These are phyloP conservation scores for Xestia ashworthii DNA, from an alignment of 2,888 invertebrate species.

Conservation along the genomic window DNA sequence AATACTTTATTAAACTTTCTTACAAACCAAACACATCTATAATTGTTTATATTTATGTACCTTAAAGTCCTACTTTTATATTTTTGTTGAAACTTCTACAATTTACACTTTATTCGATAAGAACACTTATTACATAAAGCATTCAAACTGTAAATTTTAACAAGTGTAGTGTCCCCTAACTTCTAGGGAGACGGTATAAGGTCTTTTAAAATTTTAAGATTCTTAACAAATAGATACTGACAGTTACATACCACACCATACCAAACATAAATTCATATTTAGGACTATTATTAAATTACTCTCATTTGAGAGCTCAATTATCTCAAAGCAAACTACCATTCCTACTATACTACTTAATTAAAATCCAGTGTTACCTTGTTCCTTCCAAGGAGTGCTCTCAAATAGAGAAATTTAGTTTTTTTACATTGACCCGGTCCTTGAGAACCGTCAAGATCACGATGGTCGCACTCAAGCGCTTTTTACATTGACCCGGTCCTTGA, in stretches of 20 bases:
- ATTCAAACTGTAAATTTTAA: neutral
- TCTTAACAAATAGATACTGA: neutral
- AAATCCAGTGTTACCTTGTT: neutral
- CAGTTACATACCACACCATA: slow-evolving; percentile 21
- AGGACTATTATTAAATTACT: slow-evolving; percentile 3
- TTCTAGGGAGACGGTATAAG: neutral
- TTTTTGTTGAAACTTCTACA: slow-evolving; percentile 39
- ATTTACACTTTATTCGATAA: slow-evolving; percentile 10
- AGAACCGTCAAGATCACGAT: slow-evolving; percentile 1
- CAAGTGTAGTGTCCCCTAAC: neutral
- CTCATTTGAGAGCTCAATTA: slow-evolving; percentile 21
- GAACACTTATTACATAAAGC: slow-evolving; percentile 3
- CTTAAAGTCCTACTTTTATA: slow-evolving; percentile 48
- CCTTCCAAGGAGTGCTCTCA: neutral
- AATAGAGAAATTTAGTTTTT: neutral
- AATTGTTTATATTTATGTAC: slow-evolving; percentile 59
- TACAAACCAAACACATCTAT: slow-evolving; percentile 80
- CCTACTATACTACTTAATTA: neutral
- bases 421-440: slow-evolving; percentile 7
- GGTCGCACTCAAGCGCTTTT: neutral
- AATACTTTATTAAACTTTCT: slow-evolving; percentile 90
- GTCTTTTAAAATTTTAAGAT: neutral
- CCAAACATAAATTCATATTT: neutral
- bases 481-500: too few relatives aligned
- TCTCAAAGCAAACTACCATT: neutral